A percentile compares a stretch with the other conserved stretches of the same genome.
Evolutionary conservation across 2,113 vertebrate species (phyloP).

Genomic region (Athene cunicularia): DNA sequence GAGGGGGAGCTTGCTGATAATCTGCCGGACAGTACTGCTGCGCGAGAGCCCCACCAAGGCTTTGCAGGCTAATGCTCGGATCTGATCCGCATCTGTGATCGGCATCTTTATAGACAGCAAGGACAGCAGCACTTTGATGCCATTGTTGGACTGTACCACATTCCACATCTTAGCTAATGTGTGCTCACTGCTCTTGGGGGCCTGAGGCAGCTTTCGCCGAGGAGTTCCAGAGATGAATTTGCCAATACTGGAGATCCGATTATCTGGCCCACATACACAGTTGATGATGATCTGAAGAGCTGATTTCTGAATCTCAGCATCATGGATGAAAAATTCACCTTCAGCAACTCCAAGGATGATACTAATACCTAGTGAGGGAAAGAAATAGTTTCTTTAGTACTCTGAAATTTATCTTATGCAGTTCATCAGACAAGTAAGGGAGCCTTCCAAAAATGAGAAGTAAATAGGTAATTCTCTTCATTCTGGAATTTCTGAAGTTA

Average conservation of each 20-base stretch:
- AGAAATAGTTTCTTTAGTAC: background rate
- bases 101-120: slow-evolving; percentile 96
- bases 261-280: slow-evolving; percentile 95
- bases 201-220: slow-evolving; percentile 89
- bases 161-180: slow-evolving; percentile 98
- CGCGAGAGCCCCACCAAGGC: slow-evolving; percentile 94
- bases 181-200: slow-evolving; percentile 88
- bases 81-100: slow-evolving; percentile 97
- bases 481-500: background rate
- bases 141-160: slow-evolving; percentile 97
- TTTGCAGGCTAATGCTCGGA: slow-evolving; percentile 92
- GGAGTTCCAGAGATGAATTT: slow-evolving; percentile 95
- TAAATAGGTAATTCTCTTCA: background rate
- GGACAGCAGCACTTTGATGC: slow-evolving; percentile 97
- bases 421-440: background rate
- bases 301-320: slow-evolving; percentile 98
- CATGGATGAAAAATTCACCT: slow-evolving; percentile 96
- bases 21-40: slow-evolving; percentile 92
- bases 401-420: background rate
- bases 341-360: slow-evolving; percentile 97
- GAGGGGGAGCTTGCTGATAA: slow-evolving; percentile 97
- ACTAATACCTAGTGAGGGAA: slow-evolving; percentile 86
- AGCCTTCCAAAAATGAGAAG: background rate
- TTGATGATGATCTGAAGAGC: slow-evolving; percentile 98
- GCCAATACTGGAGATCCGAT: slow-evolving; percentile 94